Conservation (phyloP, 2,797 vertebrate genomes). For the Phataginus tricuspis region DNA sequence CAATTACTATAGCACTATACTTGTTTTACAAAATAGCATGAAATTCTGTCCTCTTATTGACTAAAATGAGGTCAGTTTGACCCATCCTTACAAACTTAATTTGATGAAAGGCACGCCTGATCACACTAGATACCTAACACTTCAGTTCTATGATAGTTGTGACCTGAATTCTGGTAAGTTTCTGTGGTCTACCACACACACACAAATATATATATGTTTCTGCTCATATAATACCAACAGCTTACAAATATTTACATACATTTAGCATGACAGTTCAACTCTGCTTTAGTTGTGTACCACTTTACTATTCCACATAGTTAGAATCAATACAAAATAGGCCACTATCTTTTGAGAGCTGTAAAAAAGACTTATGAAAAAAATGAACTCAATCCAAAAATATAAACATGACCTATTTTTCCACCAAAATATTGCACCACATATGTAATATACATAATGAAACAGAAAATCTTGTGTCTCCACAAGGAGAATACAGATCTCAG, state of each 20-base stretch:
- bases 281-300: not conserved
- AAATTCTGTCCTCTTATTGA: slow-evolving; percentile 8
- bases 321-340: slow-evolving; percentile 47
- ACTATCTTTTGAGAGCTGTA: slow-evolving; percentile 32
- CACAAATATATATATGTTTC: not conserved
- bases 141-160: not conserved
- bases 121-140: not conserved
- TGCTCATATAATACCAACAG: not conserved
- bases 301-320: not conserved
- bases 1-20: not conserved
- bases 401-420: slow-evolving; percentile 60
- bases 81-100: not conserved
- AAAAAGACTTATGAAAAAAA: slow-evolving; percentile 27
- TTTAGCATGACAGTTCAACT: not conserved
- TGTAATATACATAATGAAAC: slow-evolving; percentile 31
- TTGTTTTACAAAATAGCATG: slow-evolving; percentile 15
- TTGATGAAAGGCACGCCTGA: not conserved
- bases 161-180: not conserved
- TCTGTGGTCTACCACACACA: not conserved
- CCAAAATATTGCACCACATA: slow-evolving; percentile 10
- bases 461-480: not conserved
- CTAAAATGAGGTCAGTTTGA: not conserved
- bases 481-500: not conserved
- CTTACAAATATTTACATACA: slow-evolving; percentile 41
- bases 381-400: slow-evolving; percentile 58